Evolutionary conservation across 1,140 invertebrate genomes (phyloP).

Genomic region (Bombus picipes): DNA sequence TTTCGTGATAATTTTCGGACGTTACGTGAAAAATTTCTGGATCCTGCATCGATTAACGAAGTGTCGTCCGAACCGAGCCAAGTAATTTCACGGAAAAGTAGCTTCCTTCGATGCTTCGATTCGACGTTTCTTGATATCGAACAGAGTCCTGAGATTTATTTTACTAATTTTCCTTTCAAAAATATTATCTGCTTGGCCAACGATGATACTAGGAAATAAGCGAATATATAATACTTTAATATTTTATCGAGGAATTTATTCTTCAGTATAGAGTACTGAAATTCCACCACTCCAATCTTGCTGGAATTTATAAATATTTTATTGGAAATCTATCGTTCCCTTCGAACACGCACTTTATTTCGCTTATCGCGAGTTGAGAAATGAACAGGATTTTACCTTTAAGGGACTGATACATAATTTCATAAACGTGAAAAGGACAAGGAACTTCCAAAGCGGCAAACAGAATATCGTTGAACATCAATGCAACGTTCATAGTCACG

Average conservation of each 20-base stretch:
- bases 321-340: too few species aligned
- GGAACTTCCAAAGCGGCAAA: not conserved
- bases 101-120: too few species aligned
- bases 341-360: not conserved
- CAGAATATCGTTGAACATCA: conserved; percentile 31
- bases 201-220: not conserved
- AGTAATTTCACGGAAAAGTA: not conserved
- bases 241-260: not conserved
- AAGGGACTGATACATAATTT: not conserved
- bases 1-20: not conserved
- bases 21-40: not conserved
- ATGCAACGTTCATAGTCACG: conserved; percentile 22
- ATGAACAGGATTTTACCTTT: not conserved
- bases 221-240: not conserved
- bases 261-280: not conserved
- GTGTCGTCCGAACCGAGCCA: not conserved
- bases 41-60: not conserved
- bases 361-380: not conserved
- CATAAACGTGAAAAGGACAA: not conserved
- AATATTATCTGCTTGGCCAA: not conserved
- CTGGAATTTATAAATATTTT: not conserved
- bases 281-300: not conserved
- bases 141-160: not conserved
- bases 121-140: not conserved
- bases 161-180: not conserved